Evolutionary conservation across 2,113 vertebrate genomes (phyloP).

Genomic region (Leptosomus discolor): DNA sequence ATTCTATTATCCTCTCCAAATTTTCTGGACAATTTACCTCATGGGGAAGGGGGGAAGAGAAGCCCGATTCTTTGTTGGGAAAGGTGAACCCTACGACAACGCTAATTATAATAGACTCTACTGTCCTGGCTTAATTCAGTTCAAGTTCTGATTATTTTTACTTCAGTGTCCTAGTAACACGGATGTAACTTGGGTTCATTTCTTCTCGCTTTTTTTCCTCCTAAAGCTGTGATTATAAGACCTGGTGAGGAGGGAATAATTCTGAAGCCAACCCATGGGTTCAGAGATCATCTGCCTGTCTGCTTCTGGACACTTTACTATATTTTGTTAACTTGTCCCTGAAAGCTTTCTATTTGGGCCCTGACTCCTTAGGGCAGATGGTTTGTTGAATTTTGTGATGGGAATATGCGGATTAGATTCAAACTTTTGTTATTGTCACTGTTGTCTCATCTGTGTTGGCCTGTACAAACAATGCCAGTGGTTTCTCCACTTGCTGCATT

Average conservation of each 20-base stretch:
- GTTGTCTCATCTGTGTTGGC: neutral
- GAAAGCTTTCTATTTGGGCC: neutral
- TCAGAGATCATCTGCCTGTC: neutral
- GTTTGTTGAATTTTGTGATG: neutral
- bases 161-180: neutral
- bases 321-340: neutral
- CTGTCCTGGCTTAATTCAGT: neutral
- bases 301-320: neutral
- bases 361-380: neutral
- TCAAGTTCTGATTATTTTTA: neutral
- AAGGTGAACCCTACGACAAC: neutral
- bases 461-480: neutral
- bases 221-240: neutral
- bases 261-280: neutral
- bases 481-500: neutral
- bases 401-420: neutral
- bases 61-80: neutral
- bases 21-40: neutral
- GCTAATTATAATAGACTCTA: neutral
- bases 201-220: neutral
- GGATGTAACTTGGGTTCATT: neutral
- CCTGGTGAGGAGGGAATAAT: neutral
- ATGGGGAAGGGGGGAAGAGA: neutral
- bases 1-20: neutral
- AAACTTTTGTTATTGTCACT: neutral